Evolutionary conservation across 2,113 vertebrate genomes (phyloP), one percentile per base, ranked within the genome.

Genomic region (Phodopus roborovskii): DNA sequence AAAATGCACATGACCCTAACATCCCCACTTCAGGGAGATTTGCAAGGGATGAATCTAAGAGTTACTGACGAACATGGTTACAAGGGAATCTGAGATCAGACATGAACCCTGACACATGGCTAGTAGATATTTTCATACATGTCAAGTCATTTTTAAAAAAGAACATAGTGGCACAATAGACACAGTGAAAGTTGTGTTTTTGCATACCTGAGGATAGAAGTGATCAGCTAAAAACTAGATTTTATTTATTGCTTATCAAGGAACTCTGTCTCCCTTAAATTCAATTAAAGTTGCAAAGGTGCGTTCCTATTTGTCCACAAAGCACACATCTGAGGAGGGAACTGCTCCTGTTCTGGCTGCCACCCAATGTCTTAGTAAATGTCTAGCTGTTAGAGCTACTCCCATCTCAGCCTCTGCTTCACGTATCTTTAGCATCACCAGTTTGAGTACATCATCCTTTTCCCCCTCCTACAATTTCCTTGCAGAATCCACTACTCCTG

Each of bases 241-340:
- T 95, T 79, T 66, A 58, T 81, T 91, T 88, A 39, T 78, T 77
- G 48, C n/a, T 94, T 94, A 88, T 58, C 53, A 84, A 56, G 26
- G 15, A 74, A 42, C 20, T 74, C 36, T 50, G 48, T 82, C 26
- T 85, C 36, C 36, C 10, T 45, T 62, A 91, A 19, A 26, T 92
- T 89, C 64, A 91, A 33, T 85, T 62, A 58, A 91, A 60, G 70
- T 13, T 20, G 70, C 42, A 24, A 20, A 87, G 50, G 48, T 82
- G n/a, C 15, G 7, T 92, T 85, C 71, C 86, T n/a, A 91, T 93
- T 86, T 75, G 26, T 82, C 42, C 19, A 82, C 24, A 50, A 58
- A 82, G 68, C 4, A 94, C 9, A 36, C 4, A 60, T 10, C 33
- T 28, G 45, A 66, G 28, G 26, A 70, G 13, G 19, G 62, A 42